Conservation (phyloP, 2,113 vertebrate genomes). For the Boleophthalmus pectinirostris region DNA sequence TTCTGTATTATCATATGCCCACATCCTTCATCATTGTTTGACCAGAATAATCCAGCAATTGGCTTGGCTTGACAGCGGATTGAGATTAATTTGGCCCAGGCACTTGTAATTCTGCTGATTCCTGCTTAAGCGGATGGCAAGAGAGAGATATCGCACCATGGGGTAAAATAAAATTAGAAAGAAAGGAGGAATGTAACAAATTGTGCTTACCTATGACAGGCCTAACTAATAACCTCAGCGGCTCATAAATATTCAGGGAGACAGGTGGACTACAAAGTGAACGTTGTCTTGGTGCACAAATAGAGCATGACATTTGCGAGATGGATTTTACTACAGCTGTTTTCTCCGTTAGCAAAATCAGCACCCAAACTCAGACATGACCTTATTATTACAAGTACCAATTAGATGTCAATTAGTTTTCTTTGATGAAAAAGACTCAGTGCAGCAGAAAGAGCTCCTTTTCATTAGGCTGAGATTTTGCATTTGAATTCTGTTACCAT, state of each 20-base stretch:
- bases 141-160: conserved; percentile 6
- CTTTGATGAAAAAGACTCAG: conserved; percentile 14
- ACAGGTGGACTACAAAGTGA: conserved; percentile 22
- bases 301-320: conserved; percentile 30
- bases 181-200: conserved; percentile 9
- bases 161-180: conserved; percentile 27
- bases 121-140: neutral
- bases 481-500: neutral
- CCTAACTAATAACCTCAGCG: conserved; percentile 17
- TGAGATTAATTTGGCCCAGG: conserved; percentile 10
- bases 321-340: conserved; percentile 24
- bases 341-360: conserved; percentile 24
- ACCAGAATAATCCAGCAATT: conserved; percentile 26
- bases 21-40: conserved; percentile 12
- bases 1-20: conserved; percentile 38
- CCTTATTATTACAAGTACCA: conserved; percentile 33
- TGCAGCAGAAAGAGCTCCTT: conserved; percentile 20
- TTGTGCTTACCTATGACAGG: conserved; percentile 7
- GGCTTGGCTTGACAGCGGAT: conserved; percentile 14
- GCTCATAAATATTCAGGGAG: conserved; percentile 28
- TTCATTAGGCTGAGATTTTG: conserved; percentile 29
- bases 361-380: conserved; percentile 28
- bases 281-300: conserved; percentile 33
- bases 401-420: conserved; percentile 38
- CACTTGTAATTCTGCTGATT: conserved; percentile 21